phyloP scores from a whole-genome alignment of 2,113 vertebrate genomes.

The Podiceps cristatus region DNA sequence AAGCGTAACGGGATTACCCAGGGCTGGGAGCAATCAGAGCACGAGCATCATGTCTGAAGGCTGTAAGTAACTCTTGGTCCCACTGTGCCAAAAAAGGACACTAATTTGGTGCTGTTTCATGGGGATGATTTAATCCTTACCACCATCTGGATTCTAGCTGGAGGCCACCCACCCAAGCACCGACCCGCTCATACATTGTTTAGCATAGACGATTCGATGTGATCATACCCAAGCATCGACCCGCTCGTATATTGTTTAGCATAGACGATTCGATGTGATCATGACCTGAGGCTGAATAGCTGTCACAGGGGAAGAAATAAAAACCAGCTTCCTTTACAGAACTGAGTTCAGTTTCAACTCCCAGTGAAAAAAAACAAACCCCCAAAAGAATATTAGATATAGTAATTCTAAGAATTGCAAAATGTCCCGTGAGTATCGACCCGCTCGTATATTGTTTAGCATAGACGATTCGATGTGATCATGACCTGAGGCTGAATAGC shows the following conservation, averaged over 20 bases:
- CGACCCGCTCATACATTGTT: not conserved
- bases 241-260: not conserved
- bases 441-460: not conserved
- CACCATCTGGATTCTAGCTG: not conserved
- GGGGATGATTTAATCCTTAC: not conserved
- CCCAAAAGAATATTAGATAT: not conserved
- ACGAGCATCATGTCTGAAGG: accelerated
- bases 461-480: not conserved
- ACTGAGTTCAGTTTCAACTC: not conserved
- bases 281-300: not conserved
- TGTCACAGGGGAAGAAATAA: not conserved
- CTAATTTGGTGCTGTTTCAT: not conserved
- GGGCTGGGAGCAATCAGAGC: not conserved
- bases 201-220: not conserved
- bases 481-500: not conserved
- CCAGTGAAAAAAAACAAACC: not conserved
- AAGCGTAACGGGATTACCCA: accelerated
- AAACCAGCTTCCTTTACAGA: not conserved
- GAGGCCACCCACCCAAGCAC: not conserved
- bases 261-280: not conserved
- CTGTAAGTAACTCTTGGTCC: not conserved
- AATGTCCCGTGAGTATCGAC: not conserved
- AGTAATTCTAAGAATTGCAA: not conserved
- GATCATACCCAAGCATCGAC: not conserved
- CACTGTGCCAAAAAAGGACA: not conserved